These are phyloP conservation scores for Tetragonisca angustula DNA, from an alignment of 2,888 invertebrate species.

Conservation along the genomic window DNA sequence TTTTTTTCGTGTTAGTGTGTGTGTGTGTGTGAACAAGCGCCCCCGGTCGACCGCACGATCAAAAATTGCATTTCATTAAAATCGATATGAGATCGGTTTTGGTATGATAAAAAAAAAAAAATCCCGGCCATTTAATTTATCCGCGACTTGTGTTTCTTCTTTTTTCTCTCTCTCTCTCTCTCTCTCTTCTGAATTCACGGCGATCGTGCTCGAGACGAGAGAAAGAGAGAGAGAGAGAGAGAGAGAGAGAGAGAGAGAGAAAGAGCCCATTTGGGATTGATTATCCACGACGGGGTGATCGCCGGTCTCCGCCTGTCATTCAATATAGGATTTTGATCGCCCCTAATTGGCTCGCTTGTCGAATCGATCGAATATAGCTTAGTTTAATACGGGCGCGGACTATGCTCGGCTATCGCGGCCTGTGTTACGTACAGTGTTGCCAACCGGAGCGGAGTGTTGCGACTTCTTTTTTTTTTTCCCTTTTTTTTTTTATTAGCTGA, in stretches of 20 bases:
- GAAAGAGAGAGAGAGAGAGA: conserved; percentile 21
- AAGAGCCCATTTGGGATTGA: conserved; percentile 46
- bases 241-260: no score
- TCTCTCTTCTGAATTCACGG: conserved; percentile 55
- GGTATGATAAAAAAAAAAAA: conserved; percentile 75
- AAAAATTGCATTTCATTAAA: conserved; percentile 79
- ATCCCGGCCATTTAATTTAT: conserved; percentile 77
- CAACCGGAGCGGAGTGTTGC: not conserved
- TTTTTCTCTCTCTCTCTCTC: not conserved
- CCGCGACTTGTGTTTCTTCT: conserved; percentile 56
- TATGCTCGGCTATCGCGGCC: conserved; percentile 45
- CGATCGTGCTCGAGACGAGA: conserved; percentile 51
- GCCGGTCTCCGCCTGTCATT: conserved; percentile 22
- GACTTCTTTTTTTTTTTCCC: no score
- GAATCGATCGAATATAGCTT: conserved; percentile 67
- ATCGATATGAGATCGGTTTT: conserved; percentile 83
- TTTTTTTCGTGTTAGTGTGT: no score
- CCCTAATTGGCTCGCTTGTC: conserved; percentile 67
- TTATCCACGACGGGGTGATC: conserved; percentile 53
- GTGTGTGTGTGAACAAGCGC: conserved; percentile 4
- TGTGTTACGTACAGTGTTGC: conserved; percentile 42
- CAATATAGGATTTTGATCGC: conserved; percentile 54
- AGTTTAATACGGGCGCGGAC: conserved; percentile 51
- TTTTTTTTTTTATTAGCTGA: not conserved
- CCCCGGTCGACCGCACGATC: conserved; percentile 69